A percentile compares a stretch with the other conserved stretches of the same genome.
Evolutionary conservation across 1,140 invertebrate genomes (phyloP).

Genomic region (Thaumetopoea pityocampa): DNA sequence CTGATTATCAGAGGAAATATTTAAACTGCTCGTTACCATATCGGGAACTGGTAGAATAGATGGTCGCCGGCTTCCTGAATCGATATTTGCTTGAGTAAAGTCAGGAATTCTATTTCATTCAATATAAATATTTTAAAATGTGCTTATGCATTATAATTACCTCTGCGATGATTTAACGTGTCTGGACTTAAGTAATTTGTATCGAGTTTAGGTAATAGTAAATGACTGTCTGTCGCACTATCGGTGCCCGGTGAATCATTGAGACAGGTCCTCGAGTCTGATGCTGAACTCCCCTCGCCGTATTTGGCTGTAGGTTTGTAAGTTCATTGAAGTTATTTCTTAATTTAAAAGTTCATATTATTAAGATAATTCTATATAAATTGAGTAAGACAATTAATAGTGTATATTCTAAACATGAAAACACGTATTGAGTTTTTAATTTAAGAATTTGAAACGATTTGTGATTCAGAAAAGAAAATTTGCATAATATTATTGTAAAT

Average conservation of each 20-base stretch:
- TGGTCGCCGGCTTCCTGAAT: conserved; percentile 85
- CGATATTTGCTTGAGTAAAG: neutral
- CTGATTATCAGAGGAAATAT: conserved; percentile 83
- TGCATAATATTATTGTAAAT: too few relatives aligned
- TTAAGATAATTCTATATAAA: too few relatives aligned
- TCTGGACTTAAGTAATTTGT: conserved; percentile 90
- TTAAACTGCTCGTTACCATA: conserved; percentile 88
- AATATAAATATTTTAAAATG: neutral
- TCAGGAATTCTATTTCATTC: too few relatives aligned
- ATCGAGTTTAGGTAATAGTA: conserved; percentile 85
- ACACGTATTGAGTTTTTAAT: too few relatives aligned
- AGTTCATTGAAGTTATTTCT: too few relatives aligned
- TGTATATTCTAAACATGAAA: too few relatives aligned
- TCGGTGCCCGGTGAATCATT: conserved; percentile 81
- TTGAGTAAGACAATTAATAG: too few relatives aligned
- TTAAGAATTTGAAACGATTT: too few relatives aligned
- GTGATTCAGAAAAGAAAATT: too few relatives aligned
- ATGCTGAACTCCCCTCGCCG: conserved; percentile 41
- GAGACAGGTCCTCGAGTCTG: conserved; percentile 79
- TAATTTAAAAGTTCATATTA: too few relatives aligned
- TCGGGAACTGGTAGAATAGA: conserved; percentile 93
- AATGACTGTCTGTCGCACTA: conserved; percentile 83
- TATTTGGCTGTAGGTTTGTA: conserved; percentile 53
- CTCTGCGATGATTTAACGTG: conserved; percentile 84
- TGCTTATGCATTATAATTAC: conserved; percentile 50